Evolutionary conservation across 2,113 vertebrate species (phyloP).

Genomic region (Corydoras sp.): DNA sequence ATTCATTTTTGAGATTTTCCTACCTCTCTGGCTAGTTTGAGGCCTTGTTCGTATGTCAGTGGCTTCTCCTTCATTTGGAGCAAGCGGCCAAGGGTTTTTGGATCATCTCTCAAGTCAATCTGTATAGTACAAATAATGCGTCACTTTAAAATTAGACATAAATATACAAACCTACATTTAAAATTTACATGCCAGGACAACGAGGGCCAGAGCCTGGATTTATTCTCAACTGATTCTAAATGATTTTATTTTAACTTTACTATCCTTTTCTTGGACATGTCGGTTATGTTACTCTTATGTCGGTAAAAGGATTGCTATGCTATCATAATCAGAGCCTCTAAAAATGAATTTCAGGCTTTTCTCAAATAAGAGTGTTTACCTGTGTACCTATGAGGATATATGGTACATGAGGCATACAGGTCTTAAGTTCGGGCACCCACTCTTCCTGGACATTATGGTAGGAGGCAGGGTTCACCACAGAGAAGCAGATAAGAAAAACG

Average conservation of each 20-base stretch:
- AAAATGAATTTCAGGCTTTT: neutral
- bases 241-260: too few species aligned
- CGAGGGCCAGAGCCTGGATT: too few species aligned
- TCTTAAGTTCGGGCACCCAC: constrained; percentile 81
- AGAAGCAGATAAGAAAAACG: constrained; percentile 84
- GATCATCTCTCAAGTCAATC: constrained; percentile 84
- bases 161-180: too few species aligned
- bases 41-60: constrained; percentile 78
- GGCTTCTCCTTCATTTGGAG: constrained; percentile 87
- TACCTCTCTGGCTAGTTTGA: constrained; percentile 83
- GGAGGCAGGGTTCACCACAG: constrained; percentile 81
- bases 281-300: too few species aligned
- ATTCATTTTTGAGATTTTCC: neutral
- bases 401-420: constrained; percentile 80
- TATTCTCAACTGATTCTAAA: too few species aligned
- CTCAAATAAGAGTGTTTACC: constrained; percentile 51
- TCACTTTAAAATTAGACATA: too few species aligned
- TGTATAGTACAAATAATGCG: constrained; percentile 45
- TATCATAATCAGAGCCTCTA: too few species aligned
- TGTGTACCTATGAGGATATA: constrained; percentile 84
- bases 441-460: constrained; percentile 85
- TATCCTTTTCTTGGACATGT: too few species aligned
- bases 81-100: constrained; percentile 80
- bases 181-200: too few species aligned
- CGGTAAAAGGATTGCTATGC: too few species aligned